Evolutionary conservation across 2,888 invertebrate species (phyloP).

Genomic region (Netelia fuscicornis): DNA sequence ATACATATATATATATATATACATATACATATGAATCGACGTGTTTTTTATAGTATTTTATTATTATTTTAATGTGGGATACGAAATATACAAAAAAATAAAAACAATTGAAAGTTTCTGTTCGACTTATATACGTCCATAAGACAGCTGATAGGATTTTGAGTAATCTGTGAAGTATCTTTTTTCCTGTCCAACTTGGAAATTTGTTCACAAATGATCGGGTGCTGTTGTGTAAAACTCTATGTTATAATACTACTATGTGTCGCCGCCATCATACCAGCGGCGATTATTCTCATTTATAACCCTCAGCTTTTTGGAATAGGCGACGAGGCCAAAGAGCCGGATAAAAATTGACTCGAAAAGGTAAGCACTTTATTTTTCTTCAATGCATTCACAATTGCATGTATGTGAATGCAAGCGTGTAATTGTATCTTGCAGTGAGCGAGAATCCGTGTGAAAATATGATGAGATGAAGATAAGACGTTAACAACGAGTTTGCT

Average conservation of each 20-base stretch:
- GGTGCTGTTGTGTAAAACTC: slow-evolving; percentile 64
- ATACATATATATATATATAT: slow-evolving; percentile 29
- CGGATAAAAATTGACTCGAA: slow-evolving; percentile 8
- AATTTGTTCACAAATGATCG: slow-evolving; percentile 58
- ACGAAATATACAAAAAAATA: not conserved
- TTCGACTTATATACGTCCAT: not conserved
- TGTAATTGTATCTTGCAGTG: not conserved
- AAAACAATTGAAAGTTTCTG: slow-evolving; percentile 19
- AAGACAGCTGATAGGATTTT: slow-evolving; percentile 11
- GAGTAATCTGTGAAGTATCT: not conserved
- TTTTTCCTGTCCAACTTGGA: not conserved
- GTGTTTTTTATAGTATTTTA: slow-evolving; percentile 5
- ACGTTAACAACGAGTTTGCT: not conserved
- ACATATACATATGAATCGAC: slow-evolving; percentile 1
- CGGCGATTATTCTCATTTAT: slow-evolving; percentile 63
- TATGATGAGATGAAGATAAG: not conserved
- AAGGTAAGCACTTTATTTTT: slow-evolving; percentile 31
- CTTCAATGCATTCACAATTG: not conserved
- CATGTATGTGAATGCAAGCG: not conserved
- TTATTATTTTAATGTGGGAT: slow-evolving; percentile 4
- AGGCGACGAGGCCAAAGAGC: slow-evolving; percentile 15
- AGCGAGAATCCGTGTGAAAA: not conserved
- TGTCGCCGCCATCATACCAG: slow-evolving; percentile 65
- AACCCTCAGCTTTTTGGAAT: slow-evolving; percentile 65
- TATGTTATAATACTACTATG: slow-evolving; percentile 63